A percentile compares a stretch with the other conserved stretches of the same genome.
phyloP scores from a whole-genome alignment of 2,797 vertebrate genomes.

The Semotilus atromaculatus region DNA sequence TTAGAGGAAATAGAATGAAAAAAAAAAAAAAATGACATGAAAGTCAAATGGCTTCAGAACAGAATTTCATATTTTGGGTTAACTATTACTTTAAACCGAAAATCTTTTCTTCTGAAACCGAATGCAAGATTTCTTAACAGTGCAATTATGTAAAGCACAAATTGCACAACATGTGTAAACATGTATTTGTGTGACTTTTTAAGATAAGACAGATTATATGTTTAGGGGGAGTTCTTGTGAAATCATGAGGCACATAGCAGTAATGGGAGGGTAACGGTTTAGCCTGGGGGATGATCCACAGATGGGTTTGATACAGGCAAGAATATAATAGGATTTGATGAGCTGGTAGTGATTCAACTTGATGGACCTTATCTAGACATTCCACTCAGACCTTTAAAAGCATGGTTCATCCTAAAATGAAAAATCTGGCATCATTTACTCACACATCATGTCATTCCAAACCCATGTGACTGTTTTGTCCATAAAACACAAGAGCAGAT shows the following conservation, averaged over 20 bases:
- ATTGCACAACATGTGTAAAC: neutral
- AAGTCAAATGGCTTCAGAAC: neutral
- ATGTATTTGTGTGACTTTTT: neutral
- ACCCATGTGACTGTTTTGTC: neutral
- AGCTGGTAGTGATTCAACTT: constrained; percentile 6
- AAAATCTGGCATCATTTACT: neutral
- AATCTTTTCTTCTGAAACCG: neutral
- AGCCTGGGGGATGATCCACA: constrained; percentile 16
- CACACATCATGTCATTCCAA: neutral
- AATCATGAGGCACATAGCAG: constrained; percentile 13
- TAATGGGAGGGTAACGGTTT: constrained; percentile 4
- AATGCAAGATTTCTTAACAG: neutral
- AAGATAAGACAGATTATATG: neutral
- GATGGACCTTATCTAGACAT: neutral
- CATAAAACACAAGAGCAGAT: neutral
- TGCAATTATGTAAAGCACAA: neutral
- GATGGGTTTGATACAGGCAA: constrained; percentile 26
- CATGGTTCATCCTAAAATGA: neutral
- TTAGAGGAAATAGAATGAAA: neutral
- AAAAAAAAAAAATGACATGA: neutral
- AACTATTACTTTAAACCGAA: neutral
- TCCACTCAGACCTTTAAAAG: constrained; percentile 2
- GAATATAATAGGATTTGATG: constrained; percentile 15
- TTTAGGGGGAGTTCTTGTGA: constrained; percentile 13
- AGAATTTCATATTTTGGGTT: neutral